Percentiles rank a stretch among this genome's conserved stretches.
phyloP scores from a whole-genome alignment of 2,797 vertebrate genomes.

The Perdix hodgsoniae region DNA sequence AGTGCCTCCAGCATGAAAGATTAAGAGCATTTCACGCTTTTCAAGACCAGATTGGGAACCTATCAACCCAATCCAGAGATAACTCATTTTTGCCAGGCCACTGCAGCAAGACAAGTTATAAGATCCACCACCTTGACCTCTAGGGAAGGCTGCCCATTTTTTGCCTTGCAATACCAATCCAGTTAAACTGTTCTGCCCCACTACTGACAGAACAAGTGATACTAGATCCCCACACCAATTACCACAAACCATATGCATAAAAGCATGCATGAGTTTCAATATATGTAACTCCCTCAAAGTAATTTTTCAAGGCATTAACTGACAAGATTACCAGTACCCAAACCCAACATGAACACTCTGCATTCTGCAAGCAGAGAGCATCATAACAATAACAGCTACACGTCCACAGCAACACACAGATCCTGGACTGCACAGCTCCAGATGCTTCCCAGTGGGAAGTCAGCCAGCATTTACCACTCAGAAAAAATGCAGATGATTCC shows the following conservation, averaged over 20 bases:
- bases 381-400: background rate
- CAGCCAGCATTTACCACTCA: background rate
- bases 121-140: background rate
- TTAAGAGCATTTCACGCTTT: background rate
- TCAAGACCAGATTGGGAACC: background rate
- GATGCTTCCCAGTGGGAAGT: background rate
- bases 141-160: background rate
- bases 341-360: background rate
- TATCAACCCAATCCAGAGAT: background rate
- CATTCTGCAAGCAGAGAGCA: background rate
- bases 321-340: background rate
- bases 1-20: background rate
- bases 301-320: background rate
- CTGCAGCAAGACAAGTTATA: background rate
- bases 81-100: background rate
- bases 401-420: accelerated
- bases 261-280: background rate
- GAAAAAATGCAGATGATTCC: background rate
- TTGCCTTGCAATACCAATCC: background rate
- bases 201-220: background rate
- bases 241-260: background rate
- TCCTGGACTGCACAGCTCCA: background rate
- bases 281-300: background rate
- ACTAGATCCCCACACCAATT: background rate
- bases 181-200: background rate